phyloP scores from a whole-genome alignment of 2,113 vertebrate species.

The Psammodynastes pulverulentus region DNA sequence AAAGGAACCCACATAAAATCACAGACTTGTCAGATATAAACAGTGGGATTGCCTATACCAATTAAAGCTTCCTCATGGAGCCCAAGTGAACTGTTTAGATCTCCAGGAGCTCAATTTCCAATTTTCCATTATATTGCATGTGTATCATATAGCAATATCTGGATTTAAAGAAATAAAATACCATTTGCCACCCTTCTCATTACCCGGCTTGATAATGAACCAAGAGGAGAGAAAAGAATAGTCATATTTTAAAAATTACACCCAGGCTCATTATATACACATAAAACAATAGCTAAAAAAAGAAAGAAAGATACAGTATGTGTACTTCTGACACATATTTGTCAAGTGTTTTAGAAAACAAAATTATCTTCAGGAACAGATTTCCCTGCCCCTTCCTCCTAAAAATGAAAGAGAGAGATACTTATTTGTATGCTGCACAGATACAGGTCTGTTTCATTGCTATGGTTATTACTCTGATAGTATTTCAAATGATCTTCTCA shows the following conservation, averaged over 20 bases:
- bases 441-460: slow-evolving; percentile 12
- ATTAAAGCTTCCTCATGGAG: background rate
- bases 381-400: background rate
- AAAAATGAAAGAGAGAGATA: background rate
- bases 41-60: no score
- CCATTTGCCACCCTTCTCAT: background rate
- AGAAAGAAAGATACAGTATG: background rate
- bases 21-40: background rate
- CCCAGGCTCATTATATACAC: background rate
- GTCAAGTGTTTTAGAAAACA: background rate
- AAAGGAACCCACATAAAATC: background rate
- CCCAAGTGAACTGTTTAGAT: background rate
- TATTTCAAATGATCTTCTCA: slow-evolving; percentile 10
- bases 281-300: background rate
- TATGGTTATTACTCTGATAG: background rate
- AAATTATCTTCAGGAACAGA: background rate
- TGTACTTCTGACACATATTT: background rate
- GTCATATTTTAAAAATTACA: background rate
- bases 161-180: background rate
- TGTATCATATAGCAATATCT: background rate
- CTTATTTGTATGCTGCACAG: background rate
- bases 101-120: background rate
- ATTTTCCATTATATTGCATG: background rate
- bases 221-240: background rate
- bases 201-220: background rate